Evolutionary conservation across 2,888 invertebrate species (phyloP), one percentile per base, ranked within the genome.

Genomic region (Lasioglossum lativentre): DNA sequence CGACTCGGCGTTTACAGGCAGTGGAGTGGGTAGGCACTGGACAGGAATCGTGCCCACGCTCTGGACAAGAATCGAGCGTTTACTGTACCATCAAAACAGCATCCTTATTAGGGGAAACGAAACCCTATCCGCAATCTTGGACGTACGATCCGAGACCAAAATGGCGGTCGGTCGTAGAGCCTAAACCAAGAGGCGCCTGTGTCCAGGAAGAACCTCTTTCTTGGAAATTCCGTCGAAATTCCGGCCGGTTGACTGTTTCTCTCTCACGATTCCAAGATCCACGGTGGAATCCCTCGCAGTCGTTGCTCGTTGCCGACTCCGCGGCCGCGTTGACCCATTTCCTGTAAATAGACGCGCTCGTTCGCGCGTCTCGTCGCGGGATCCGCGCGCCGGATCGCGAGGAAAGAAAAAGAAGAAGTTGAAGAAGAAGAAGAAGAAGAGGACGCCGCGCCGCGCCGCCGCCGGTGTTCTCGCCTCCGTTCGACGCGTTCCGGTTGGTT

Each of bases 341-440:
- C 84, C 84, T 85, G 84, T 83, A 85, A 85, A 85, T 85, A 85
- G 84, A 85, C 84, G 74, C 84, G 56, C 71, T n/a, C 42, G 71
- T 38, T 40, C 40, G 34, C 71, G 42, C 77, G 74, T 77, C 73
- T 66, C n/a, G 34, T 63, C 78, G 78, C 84, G 63, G 56, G 78
- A 59, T 63, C 66, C 81, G n/a, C 23, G 30, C 34, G 75, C 19
- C 4, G 10, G 16, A 34, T 27, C 27, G 59, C 34, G 34, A 30
- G 66, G 19, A 19, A n/a, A 68, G 38, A 23, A 38, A 23, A 38
- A 10, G 19, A 68, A 23, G 14, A 63, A n/a, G n/a, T n/a, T n/a
- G n/a, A n/a, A 30, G 34, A 40, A n/a, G 14, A 45, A 68, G 38
- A 23, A 68, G n/a, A 68, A 38, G 23, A n/a, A 1, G 27, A 30